A percentile compares a stretch with the other conserved stretches of the same genome.
Evolutionary conservation across 2,888 invertebrate species (phyloP).

Genomic region (Andrena haemorrhoa): DNA sequence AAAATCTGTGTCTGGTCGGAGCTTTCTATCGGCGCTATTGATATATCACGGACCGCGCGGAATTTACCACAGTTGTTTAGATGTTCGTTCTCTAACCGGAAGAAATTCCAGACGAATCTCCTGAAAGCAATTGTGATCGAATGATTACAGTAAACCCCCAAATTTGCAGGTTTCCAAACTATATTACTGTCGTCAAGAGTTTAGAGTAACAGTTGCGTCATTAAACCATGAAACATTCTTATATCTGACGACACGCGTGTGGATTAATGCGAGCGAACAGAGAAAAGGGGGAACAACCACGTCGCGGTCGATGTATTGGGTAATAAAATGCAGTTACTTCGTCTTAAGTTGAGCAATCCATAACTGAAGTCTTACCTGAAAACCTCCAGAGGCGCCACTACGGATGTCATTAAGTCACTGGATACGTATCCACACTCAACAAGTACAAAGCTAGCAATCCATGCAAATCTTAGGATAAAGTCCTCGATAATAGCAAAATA

Average conservation of each 20-base stretch:
- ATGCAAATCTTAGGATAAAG: constrained; percentile 95
- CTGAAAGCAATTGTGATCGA: constrained; percentile 84
- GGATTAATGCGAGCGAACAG: no score
- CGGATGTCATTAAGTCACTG: constrained; percentile 93
- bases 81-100: constrained; percentile 99
- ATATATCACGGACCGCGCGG: constrained; percentile 98
- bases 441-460: constrained; percentile 95
- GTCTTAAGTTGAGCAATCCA: no score
- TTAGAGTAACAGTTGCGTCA: no score
- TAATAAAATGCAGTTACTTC: no score
- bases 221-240: no score
- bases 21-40: constrained; percentile 96
- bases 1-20: constrained; percentile 96
- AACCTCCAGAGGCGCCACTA: constrained; percentile 94
- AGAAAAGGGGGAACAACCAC: no score
- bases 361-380: constrained; percentile 88
- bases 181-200: no score
- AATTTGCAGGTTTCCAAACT: no score
- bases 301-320: no score
- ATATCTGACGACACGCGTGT: no score
- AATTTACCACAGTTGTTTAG: constrained; percentile 99
- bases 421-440: constrained; percentile 92
- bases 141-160: neutral
- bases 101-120: constrained; percentile 99
- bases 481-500: constrained; percentile 99